Percentiles rank a stretch among this genome's conserved stretches.
phyloP scores from a whole-genome alignment of 2,797 vertebrate species.

The Periophthalmus magnuspinnatus region DNA sequence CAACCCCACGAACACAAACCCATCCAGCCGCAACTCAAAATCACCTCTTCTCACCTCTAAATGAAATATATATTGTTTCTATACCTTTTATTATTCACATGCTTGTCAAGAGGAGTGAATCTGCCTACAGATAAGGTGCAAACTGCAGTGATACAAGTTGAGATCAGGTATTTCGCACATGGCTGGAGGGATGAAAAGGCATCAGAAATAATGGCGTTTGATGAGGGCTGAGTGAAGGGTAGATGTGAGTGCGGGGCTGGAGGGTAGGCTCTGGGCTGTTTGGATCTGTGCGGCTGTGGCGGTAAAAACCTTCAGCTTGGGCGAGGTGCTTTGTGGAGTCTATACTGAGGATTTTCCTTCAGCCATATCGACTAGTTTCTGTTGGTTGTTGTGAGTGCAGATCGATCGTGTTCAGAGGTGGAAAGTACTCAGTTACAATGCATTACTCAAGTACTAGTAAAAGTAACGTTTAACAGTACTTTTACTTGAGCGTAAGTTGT shows the following conservation, averaged over 20 bases:
- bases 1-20: no score
- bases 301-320: background rate
- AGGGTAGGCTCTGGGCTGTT: conserved; percentile 12
- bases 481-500: no score
- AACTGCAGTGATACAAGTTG: background rate
- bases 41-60: no score
- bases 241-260: background rate
- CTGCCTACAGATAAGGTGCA: background rate
- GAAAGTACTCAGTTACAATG: no score
- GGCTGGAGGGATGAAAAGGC: background rate
- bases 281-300: background rate
- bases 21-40: no score
- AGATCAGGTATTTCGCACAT: background rate
- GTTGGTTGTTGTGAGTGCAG: no score
- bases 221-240: background rate
- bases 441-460: no score
- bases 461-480: no score
- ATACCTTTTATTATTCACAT: background rate
- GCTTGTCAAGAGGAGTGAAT: background rate
- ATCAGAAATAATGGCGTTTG: background rate
- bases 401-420: no score
- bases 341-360: background rate
- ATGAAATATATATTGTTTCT: background rate
- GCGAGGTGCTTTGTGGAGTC: background rate
- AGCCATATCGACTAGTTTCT: no score